Evolutionary conservation across 2,888 invertebrate genomes (phyloP), one percentile per base, ranked within the genome.

Genomic region (Hydroisotoma schaefferi): DNA sequence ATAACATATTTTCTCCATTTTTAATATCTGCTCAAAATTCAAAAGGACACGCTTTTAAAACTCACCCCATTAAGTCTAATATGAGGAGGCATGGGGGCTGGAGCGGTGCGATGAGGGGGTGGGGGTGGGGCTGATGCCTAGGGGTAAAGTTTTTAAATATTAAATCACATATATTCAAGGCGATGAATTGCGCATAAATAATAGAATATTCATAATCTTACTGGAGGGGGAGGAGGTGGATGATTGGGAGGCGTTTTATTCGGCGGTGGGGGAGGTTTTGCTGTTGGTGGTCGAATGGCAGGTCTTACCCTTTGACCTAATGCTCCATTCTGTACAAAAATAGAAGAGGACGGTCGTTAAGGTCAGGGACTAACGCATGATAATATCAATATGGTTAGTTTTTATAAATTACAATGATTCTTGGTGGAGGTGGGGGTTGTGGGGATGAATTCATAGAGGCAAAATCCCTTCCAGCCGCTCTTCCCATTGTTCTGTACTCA

Each of bases 101-200:
- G 72, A 25, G 68, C 64, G 38, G 66, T 68, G 48, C 68, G 51
- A 38, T 72, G 69, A 18, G 73, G 77, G 18, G 77, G 76, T 2
- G 76, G 75, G 23, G 74, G 74, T 12, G 77, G 77, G 18, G 77
- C 76, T 4, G 74, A 74, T 51, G 76, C 72, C 46, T 46, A n/a
- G 8, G 26, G 28, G 26, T 5, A 25, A 49, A 75, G 68, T 47
- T 57, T 71, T 49, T 70, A 61, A 5, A 78, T 73, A 62, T 78
- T 79, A 8, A 43, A 20, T 20, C 18, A 10, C 43, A 6, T 33
- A 33, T 33, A 10, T 33, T 33, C 33, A 33, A 33, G 15, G 81
- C 79, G 10, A 83, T 83, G n/a, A 82, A 81, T 26, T 82, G 81
- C 37, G 82, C 74, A 1, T 78, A 65, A 1, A 63, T 75, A 0